Percentiles rank a stretch among this genome's conserved stretches.
Evolutionary conservation across 1,140 invertebrate species (phyloP).

Genomic region (Luehdorfia chinensis): DNA sequence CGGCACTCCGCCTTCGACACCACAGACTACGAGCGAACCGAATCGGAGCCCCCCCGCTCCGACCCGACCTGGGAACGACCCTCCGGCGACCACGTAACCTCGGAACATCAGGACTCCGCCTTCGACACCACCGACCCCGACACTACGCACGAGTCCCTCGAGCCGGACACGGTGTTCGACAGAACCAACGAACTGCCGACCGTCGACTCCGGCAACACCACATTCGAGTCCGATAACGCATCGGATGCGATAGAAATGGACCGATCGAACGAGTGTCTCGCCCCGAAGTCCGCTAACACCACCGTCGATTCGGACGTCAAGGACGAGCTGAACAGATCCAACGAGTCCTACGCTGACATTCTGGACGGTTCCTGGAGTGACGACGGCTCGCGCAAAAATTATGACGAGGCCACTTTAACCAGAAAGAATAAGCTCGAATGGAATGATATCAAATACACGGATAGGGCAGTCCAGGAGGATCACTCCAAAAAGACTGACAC

Average conservation of each 20-base stretch:
- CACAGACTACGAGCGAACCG: neutral
- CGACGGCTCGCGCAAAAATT: conserved; percentile 22
- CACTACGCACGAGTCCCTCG: conserved; percentile 3
- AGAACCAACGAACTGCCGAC: conserved; percentile 29
- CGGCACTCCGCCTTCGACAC: conserved; percentile 15
- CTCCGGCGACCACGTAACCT: neutral
- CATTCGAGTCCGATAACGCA: conserved; percentile 31
- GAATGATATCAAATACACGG: conserved; percentile 45
- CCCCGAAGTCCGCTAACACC: conserved; percentile 42
- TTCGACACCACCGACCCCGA: neutral
- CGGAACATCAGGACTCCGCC: conserved; percentile 18
- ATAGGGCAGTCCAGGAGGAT: conserved; percentile 23
- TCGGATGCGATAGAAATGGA: conserved; percentile 28
- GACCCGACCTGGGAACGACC: neutral
- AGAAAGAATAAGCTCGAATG: conserved; percentile 39
- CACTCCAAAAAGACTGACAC: conserved; percentile 75
- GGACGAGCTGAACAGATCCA: conserved; percentile 65
- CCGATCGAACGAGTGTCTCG: conserved; percentile 66
- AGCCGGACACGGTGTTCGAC: conserved; percentile 17
- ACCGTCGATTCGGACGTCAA: conserved; percentile 46
- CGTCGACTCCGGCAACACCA: conserved; percentile 33
- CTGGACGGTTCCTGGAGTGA: conserved; percentile 56
- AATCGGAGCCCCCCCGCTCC: neutral
- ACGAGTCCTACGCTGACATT: conserved; percentile 68
- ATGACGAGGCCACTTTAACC: conserved; percentile 32